Base-by-base conservation (phyloP, 2,113 vertebrate species). In the Oceanodroma tethys region DNA sequence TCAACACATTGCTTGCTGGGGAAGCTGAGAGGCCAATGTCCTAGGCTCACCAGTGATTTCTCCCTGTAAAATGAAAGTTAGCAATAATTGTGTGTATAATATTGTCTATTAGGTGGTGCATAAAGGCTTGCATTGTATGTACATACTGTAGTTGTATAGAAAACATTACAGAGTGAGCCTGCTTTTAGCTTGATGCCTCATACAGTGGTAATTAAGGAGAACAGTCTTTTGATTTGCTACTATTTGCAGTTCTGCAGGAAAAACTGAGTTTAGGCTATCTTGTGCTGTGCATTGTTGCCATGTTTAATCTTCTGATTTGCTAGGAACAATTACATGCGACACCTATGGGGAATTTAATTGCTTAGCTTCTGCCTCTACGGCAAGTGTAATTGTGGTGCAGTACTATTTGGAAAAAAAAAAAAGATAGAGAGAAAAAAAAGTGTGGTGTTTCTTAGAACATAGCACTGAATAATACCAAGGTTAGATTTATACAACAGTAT, bases 151-250 rank as follows among this genome's bases (percentile, higher is more conserved):
- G 96, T 96, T 98, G 96, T 97, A 97, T 88, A 98, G 98, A 98
- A 98, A 98, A 98, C 98, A 98, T 98, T 98, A 98, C 97, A 95
- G 97, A 98, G 97, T 98, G 98, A 98, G 97, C 98, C 98, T 98
- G 98, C 98, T 98, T 98, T 98, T 98, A 98, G 98, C 98, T 82
- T 86, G 93, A 97, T 97, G 96, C 98, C 97, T 98, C 98, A 98
- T 98, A 98, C 98, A 92, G 98, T 96, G 98, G 98, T 98, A 98
- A 98, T 98, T 98, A 98, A 98, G 94, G 98, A 98, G 98, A 98
- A 98, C 98, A 96, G 97, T 96, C 97, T 98, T 98, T 98, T 97
- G 98, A 98, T 98, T 98, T 98, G 98, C 97, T 97, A 98, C 98
- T 98, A 98, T 98, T 98, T 98, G 98, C 97, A 97, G 97, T 98